Percentiles rank a stretch among this genome's conserved stretches.
These are phyloP conservation scores for Borostomias antarcticus DNA, from an alignment of 2,797 vertebrate species.

Conservation along the genomic window DNA sequence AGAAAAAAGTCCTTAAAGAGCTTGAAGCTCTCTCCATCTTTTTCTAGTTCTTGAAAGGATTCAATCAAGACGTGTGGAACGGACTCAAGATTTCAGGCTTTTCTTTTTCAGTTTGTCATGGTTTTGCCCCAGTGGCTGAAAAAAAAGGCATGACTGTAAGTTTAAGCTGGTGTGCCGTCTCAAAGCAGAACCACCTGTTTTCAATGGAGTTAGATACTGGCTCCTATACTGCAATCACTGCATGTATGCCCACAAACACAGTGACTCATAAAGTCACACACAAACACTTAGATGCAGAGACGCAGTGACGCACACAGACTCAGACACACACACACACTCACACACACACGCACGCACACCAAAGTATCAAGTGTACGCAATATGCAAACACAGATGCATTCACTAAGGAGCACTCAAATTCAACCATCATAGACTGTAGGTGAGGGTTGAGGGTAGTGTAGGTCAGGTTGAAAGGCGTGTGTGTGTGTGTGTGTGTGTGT, in stretches of 20 bases:
- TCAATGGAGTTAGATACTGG: conserved; percentile 28
- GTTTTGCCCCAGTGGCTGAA: conserved; percentile 35
- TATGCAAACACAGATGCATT: conserved; percentile 11
- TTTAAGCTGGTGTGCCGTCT: conserved; percentile 18
- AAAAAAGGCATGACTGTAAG: conserved; percentile 36
- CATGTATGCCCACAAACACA: conserved; percentile 16
- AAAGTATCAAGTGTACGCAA: not conserved
- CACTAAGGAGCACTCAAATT: conserved; percentile 7
- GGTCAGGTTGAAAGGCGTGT: conserved; percentile 30
- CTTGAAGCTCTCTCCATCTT: conserved; percentile 25
- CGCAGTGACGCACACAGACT: not conserved
- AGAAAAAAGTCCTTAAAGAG: conserved; percentile 17
- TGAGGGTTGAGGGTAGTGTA: not conserved
- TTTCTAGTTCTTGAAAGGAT: conserved; percentile 24
- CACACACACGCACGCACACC: conserved; percentile 8
- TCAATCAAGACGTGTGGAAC: conserved; percentile 15
- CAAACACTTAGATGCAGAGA: conserved; percentile 31
- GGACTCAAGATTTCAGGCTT: conserved; percentile 21
- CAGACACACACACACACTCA: not conserved
- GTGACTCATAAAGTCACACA: conserved; percentile 24
- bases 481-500: conserved; percentile 17
- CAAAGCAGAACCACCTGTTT: conserved; percentile 38
- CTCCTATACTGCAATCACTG: conserved; percentile 18
- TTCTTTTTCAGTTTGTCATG: conserved; percentile 2
- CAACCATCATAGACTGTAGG: not conserved